Percentiles rank a stretch among this genome's conserved stretches.
Evolutionary conservation across 2,113 vertebrate genomes (phyloP).

Genomic region (Bubo bubo): DNA sequence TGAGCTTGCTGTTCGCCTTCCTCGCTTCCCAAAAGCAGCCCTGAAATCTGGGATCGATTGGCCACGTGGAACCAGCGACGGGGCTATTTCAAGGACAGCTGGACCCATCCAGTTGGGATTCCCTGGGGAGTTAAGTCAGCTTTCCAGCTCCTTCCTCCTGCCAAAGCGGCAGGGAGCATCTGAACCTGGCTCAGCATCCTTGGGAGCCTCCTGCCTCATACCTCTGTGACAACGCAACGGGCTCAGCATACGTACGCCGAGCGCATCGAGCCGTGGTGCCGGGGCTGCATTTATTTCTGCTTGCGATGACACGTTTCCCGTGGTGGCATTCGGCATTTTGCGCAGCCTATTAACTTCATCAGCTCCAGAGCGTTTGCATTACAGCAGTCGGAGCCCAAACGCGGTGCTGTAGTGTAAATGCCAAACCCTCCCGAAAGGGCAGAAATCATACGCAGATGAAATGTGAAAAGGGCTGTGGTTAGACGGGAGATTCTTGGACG

Average conservation of each 20-base stretch:
- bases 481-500: background rate
- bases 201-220: background rate
- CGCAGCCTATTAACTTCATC: background rate
- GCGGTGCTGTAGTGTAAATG: background rate
- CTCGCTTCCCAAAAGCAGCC: background rate
- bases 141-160: background rate
- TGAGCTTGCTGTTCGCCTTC: background rate
- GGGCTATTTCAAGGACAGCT: background rate
- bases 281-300: background rate
- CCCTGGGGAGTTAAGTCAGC: background rate
- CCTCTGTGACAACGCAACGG: background rate
- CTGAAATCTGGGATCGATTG: background rate
- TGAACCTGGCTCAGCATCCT: background rate
- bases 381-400: background rate
- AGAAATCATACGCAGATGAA: background rate
- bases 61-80: rapidly evolving
- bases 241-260: rapidly evolving
- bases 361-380: background rate
- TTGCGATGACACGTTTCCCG: background rate
- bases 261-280: rapidly evolving
- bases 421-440: background rate
- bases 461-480: slow-evolving; percentile 19
- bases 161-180: background rate
- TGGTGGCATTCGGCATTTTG: rapidly evolving
- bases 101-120: background rate